These are phyloP conservation scores for Drosophila kepulauana DNA, from an alignment of 1,140 invertebrate species.

Conservation along the genomic window DNA sequence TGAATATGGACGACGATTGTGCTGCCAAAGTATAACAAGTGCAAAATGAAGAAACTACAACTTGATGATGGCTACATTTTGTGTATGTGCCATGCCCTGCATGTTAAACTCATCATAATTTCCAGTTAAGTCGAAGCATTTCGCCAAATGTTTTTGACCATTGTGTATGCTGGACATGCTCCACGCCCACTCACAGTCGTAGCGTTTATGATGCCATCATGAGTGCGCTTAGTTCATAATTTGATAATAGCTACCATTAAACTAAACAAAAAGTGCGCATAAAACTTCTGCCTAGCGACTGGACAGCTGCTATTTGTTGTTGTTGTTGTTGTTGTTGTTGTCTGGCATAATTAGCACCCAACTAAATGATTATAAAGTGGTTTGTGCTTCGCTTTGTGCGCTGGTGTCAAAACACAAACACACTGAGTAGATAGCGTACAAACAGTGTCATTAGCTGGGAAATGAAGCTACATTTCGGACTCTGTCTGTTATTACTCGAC, in stretches of 20 bases:
- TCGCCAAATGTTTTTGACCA: constrained; percentile 14
- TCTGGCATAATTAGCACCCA: constrained; percentile 73
- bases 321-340: constrained; percentile 43
- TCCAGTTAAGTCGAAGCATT: constrained; percentile 40
- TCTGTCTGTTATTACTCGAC: constrained; percentile 17
- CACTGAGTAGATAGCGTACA: constrained; percentile 46
- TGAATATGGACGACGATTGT: not conserved
- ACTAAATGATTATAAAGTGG: constrained; percentile 73
- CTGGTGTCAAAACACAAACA: constrained; percentile 59
- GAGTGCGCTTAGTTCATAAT: constrained; percentile 65
- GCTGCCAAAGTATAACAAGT: constrained; percentile 61
- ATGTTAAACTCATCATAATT: constrained; percentile 48
- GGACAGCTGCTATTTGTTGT: constrained; percentile 21
- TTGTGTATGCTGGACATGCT: constrained; percentile 52
- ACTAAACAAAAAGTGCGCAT: constrained; percentile 60
- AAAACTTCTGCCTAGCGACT: constrained; percentile 41
- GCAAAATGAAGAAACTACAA: constrained; percentile 48
- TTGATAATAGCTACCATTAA: constrained; percentile 78
- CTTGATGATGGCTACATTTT: constrained; percentile 20
- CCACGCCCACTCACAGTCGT: constrained; percentile 45
- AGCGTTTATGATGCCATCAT: constrained; percentile 73
- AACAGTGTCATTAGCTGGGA: constrained; percentile 66
- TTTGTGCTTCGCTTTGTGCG: constrained; percentile 20
- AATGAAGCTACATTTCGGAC: constrained; percentile 21
- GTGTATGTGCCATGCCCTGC: constrained; percentile 35